These are phyloP conservation scores for Pelodytes ibericus DNA, from an alignment of 2,797 vertebrate genomes.

Conservation along the genomic window DNA sequence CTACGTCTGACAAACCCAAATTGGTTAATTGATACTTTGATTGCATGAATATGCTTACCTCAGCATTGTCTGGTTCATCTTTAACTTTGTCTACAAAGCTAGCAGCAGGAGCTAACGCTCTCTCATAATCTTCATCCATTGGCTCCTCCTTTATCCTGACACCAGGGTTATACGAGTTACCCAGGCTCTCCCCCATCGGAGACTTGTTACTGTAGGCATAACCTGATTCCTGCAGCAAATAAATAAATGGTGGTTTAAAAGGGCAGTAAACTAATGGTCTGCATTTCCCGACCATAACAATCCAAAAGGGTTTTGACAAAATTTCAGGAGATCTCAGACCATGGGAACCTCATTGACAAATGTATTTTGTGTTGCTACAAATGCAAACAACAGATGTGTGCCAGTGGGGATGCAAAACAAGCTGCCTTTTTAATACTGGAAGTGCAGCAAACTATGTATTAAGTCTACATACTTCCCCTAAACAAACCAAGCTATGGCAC, in stretches of 20 bases:
- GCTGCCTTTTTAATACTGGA: too few species aligned
- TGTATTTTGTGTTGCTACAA: not conserved
- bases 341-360: not conserved
- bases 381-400: not conserved
- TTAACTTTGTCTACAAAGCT: conserved; percentile 84
- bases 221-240: conserved; percentile 74
- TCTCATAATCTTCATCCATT: conserved; percentile 93
- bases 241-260: too few species aligned
- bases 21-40: too few species aligned
- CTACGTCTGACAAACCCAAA: too few species aligned
- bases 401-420: too few species aligned
- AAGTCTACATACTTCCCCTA: too few species aligned
- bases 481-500: too few species aligned
- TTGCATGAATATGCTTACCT: conserved; percentile 69
- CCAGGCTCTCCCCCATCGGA: conserved; percentile 75
- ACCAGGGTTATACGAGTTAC: conserved; percentile 75
- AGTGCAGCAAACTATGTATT: too few species aligned
- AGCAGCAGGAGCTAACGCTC: conserved; percentile 80
- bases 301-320: too few species aligned
- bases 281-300: too few species aligned
- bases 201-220: conserved; percentile 81
- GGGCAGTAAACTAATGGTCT: too few species aligned
- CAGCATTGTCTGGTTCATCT: conserved; percentile 86
- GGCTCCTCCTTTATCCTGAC: conserved; percentile 97
- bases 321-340: too few species aligned